These are phyloP conservation scores for Hydropsyche betteni DNA, from an alignment of 2,888 invertebrate species.

Conservation along the genomic window DNA sequence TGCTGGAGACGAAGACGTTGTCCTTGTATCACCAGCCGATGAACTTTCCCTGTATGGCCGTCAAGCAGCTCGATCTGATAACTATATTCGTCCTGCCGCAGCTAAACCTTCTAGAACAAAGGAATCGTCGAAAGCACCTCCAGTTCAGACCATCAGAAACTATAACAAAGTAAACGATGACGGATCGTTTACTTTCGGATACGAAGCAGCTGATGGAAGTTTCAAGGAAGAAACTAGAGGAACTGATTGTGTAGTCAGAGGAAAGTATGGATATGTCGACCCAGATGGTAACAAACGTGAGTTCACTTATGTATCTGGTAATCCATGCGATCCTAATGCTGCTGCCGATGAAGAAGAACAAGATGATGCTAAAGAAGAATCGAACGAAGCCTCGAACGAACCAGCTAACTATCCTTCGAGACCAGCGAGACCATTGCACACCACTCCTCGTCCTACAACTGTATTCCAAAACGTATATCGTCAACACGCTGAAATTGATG, in stretches of 20 bases:
- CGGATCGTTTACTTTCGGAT: constrained; percentile 85
- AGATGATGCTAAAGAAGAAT: constrained; percentile 64
- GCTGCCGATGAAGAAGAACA: constrained; percentile 74
- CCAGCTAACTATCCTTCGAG: constrained; percentile 72
- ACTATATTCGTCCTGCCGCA: constrained; percentile 55
- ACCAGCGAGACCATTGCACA: constrained; percentile 56
- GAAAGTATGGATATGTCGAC: constrained; percentile 88
- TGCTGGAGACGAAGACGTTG: constrained; percentile 54
- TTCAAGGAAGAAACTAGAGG: constrained; percentile 89
- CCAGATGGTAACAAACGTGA: constrained; percentile 87
- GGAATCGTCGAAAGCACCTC: constrained; percentile 73
- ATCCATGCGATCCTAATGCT: constrained; percentile 87
- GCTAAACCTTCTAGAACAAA: constrained; percentile 62
- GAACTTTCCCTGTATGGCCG: constrained; percentile 52
- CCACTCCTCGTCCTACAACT: constrained; percentile 68
- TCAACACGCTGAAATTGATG: constrained; percentile 67
- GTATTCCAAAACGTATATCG: constrained; percentile 76
- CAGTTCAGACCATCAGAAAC: constrained; percentile 83
- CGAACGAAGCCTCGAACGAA: constrained; percentile 68
- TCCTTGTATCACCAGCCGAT: constrained; percentile 43
- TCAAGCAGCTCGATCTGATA: constrained; percentile 53
- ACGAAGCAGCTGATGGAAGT: constrained; percentile 85
- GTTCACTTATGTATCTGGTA: constrained; percentile 86
- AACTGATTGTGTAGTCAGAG: constrained; percentile 85
- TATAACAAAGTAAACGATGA: constrained; percentile 87